Conservation (phyloP, 53 echinoderm and acorn worm genomes). For the Echinometra lucunter region DNA sequence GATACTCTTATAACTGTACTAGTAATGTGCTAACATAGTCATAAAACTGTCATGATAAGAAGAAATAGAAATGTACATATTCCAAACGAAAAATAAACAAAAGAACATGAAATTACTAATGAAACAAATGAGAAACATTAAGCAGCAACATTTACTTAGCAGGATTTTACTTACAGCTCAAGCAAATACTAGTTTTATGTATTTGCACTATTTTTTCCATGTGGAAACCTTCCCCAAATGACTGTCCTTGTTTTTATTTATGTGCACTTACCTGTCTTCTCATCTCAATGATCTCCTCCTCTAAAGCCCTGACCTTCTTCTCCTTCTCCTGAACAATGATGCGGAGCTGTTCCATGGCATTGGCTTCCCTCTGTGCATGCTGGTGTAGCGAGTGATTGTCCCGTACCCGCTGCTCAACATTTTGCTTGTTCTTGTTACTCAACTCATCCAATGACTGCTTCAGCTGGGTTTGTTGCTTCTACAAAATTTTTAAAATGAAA, state of each 20-base stretch:
- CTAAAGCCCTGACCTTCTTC: constrained; percentile 84
- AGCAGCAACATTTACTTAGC: too few relatives aligned
- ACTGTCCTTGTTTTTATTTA: neutral
- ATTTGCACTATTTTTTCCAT: too few relatives aligned
- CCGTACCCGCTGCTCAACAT: constrained; percentile 65
- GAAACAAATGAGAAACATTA: neutral
- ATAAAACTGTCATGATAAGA: neutral
- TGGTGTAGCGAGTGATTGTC: constrained; percentile 74
- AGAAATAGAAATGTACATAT: neutral
- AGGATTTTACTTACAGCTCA: too few relatives aligned
- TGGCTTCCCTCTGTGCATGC: constrained; percentile 81
- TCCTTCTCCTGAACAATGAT: constrained; percentile 90
- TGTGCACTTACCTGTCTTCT: constrained; percentile 74
- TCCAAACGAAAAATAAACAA: neutral
- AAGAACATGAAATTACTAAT: neutral
- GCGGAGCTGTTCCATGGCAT: constrained; percentile 90
- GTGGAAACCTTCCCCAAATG: too few relatives aligned
- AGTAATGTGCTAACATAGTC: neutral
- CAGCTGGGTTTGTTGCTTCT: constrained; percentile 91
- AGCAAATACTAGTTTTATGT: too few relatives aligned
- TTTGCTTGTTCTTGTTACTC: constrained; percentile 71
- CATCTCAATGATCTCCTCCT: constrained; percentile 87
- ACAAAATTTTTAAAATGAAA: neutral
- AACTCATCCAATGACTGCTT: constrained; percentile 84
- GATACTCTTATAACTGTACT: neutral